A percentile compares a stretch with the other conserved stretches of the same genome.
Conservation (phyloP, 2,797 vertebrate genomes). For the Chiroxiphia lanceolata region DNA sequence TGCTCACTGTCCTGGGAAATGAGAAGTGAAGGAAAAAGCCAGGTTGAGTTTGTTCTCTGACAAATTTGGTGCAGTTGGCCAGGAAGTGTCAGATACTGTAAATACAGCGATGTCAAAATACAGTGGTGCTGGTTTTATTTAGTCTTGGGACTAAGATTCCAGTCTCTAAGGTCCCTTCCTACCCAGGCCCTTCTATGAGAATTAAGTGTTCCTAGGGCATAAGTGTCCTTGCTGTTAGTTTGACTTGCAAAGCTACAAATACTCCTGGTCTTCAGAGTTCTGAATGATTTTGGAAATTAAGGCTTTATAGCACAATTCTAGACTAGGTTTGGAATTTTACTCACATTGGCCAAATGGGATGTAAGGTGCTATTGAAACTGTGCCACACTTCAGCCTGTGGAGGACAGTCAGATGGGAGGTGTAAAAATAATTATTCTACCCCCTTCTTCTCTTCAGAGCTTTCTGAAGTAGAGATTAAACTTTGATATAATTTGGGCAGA, state of each 20-base stretch:
- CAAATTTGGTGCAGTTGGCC: background rate
- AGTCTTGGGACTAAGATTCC: background rate
- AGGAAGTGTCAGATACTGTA: background rate
- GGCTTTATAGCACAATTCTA: background rate
- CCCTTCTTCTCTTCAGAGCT: background rate
- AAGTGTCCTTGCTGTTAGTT: background rate
- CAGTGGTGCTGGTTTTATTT: background rate
- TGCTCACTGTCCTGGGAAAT: background rate
- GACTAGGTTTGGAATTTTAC: background rate
- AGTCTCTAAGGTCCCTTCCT: background rate
- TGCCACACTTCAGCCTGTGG: background rate
- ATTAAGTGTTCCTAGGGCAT: background rate
- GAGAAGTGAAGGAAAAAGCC: background rate
- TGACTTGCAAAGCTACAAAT: background rate
- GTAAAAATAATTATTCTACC: background rate
- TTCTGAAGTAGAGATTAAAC: constrained; percentile 21
- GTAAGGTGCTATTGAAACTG: constrained; percentile 8
- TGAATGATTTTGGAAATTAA: background rate
- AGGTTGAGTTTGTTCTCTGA: background rate
- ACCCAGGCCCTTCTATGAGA: background rate
- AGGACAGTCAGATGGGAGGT: constrained; percentile 30
- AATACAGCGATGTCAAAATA: background rate
- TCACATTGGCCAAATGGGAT: background rate
- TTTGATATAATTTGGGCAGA: background rate
- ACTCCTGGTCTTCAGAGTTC: background rate